Conservation (phyloP, 2,797 vertebrate species). For the Novumbra hubbsi region DNA sequence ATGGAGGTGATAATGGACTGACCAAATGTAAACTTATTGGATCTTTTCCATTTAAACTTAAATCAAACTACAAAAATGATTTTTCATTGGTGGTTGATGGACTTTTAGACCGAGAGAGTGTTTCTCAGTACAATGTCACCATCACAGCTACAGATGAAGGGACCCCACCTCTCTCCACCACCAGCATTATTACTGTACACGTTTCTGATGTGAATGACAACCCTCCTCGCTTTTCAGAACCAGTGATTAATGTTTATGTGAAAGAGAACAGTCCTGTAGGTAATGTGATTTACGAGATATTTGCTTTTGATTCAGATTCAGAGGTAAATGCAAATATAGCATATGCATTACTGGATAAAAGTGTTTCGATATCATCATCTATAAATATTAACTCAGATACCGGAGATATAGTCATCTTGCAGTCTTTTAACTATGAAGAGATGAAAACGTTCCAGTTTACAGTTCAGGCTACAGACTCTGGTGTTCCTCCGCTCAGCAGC, state of each 20-base stretch:
- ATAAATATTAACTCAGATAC: conserved; percentile 79
- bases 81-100: conserved; percentile 65
- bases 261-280: conserved; percentile 64
- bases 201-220: conserved; percentile 70
- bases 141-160: conserved; percentile 65
- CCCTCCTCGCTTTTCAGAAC: conserved; percentile 51
- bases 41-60: conserved; percentile 59
- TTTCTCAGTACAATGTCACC: conserved; percentile 54
- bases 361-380: conserved; percentile 62
- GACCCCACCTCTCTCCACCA: conserved; percentile 53
- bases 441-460: conserved; percentile 78
- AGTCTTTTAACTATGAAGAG: conserved; percentile 85
- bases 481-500: conserved; percentile 77
- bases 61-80: conserved; percentile 64
- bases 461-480: conserved; percentile 80
- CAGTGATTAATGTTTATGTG: conserved; percentile 53
- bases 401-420: conserved; percentile 78
- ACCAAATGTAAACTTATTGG: conserved; percentile 49
- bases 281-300: conserved; percentile 45
- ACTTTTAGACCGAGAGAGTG: conserved; percentile 60
- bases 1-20: conserved; percentile 61
- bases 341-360: conserved; percentile 76
- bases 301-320: conserved; percentile 54
- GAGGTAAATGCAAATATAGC: conserved; percentile 76
- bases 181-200: conserved; percentile 45